Percentiles rank a stretch among this genome's conserved stretches.
phyloP scores from a whole-genome alignment of 2,113 vertebrate species.

The Brachyhypopomus gauderio region DNA sequence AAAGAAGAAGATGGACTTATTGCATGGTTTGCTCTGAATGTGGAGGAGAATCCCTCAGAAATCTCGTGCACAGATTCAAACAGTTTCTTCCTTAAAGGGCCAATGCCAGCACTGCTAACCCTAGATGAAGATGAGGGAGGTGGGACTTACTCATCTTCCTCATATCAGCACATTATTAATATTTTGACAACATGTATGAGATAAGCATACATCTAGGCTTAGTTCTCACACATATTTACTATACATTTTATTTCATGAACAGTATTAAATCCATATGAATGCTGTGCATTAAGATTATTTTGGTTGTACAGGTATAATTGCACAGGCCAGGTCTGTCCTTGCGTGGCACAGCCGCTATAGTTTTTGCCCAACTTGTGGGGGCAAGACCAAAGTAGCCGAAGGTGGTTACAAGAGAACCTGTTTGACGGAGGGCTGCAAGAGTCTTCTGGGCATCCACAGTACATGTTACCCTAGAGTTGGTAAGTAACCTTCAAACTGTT shows the following conservation, averaged over 20 bases:
- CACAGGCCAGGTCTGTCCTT: slow-evolving; percentile 87
- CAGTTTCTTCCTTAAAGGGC: slow-evolving; percentile 79
- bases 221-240: neutral
- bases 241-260: neutral
- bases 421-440: slow-evolving; percentile 79
- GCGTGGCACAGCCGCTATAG: slow-evolving; percentile 87
- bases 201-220: no score
- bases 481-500: slow-evolving; percentile 62
- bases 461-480: slow-evolving; percentile 94
- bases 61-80: slow-evolving; percentile 72
- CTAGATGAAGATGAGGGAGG: slow-evolving; percentile 88
- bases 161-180: neutral
- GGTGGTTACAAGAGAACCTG: slow-evolving; percentile 92
- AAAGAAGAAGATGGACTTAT: slow-evolving; percentile 70
- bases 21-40: slow-evolving; percentile 88
- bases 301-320: slow-evolving; percentile 79
- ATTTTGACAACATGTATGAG: neutral
- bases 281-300: neutral
- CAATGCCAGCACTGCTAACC: slow-evolving; percentile 82
- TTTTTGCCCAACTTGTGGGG: slow-evolving; percentile 91
- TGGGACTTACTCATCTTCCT: slow-evolving; percentile 65
- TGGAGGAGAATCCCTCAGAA: slow-evolving; percentile 71
- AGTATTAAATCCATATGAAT: neutral
- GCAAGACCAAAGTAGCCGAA: slow-evolving; percentile 79
- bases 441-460: slow-evolving; percentile 87